Evolutionary conservation across 1,140 invertebrate species (phyloP).

Genomic region (Saccostrea cuccullata): DNA sequence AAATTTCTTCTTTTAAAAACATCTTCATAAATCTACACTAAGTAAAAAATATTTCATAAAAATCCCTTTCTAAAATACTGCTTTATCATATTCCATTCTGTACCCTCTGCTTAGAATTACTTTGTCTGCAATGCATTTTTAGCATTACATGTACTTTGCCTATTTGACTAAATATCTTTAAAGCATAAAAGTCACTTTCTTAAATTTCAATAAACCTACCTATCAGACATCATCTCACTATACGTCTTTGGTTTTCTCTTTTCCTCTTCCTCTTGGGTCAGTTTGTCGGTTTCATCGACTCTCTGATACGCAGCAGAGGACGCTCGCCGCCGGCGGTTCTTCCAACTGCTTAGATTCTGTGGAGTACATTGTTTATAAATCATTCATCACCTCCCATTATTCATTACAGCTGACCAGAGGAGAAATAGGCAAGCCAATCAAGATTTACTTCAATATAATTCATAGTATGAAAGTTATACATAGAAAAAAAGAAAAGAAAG

Average conservation of each 20-base stretch:
- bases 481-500: background rate
- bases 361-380: slow-evolving; percentile 1
- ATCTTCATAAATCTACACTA: background rate
- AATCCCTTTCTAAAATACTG: background rate
- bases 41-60: background rate
- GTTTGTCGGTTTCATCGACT: slow-evolving; percentile 78
- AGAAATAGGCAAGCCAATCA: background rate
- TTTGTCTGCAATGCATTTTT: no score
- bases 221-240: slow-evolving; percentile 95
- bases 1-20: background rate
- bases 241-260: slow-evolving; percentile 87
- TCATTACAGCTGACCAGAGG: background rate
- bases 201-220: slow-evolving; percentile 79
- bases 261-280: slow-evolving; percentile 77
- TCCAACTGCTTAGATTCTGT: slow-evolving; percentile 71
- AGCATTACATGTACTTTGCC: no score
- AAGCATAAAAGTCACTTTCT: background rate
- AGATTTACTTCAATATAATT: background rate
- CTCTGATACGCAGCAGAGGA: slow-evolving; percentile 80
- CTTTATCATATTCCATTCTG: background rate
- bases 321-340: slow-evolving; percentile 79
- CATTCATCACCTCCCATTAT: background rate
- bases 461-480: background rate
- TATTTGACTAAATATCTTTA: background rate
- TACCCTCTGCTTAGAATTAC: no score